Evolutionary conservation across 2,888 invertebrate species (phyloP), one percentile per base, ranked within the genome.

Genomic region (Pammene aurita): DNA sequence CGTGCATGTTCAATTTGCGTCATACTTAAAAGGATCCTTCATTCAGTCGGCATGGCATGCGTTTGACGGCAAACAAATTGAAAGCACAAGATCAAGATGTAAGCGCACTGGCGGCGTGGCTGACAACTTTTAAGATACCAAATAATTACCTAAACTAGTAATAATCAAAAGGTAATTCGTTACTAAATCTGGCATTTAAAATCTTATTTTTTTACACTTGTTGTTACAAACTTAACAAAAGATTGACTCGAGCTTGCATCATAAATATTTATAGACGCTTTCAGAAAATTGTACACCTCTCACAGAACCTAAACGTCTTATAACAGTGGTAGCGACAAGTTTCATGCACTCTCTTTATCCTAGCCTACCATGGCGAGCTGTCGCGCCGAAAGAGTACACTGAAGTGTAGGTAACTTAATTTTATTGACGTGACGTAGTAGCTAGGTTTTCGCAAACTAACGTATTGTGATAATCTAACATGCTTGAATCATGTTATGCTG

Each of bases 381-480:
- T 38, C n/a, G 38, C 42, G 52, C 44, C 68, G 50, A 58, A 68
- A 68, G 57, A 63, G 26, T 35, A 52, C 55, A 42, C 54, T 26
- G 48, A 60, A 63, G 48, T 63, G 66, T 60, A 50, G 26, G 26
- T 50, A 48, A 61, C 41, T 66, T 61, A 48, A 66, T 70, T 70
- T 56, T 66, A 70, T 66, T 50, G 68, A 68, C 58, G 63, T 52
- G 68, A 58, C 44, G 68, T 68, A 64, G 68, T 68, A n/a, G n/a
- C n/a, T n/a, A 68, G 63, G 63, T 68, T 64, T 68, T 68, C 68
- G 26, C 63, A 52, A 34, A 38, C 52, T 44, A 41, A 57, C 14
- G 14, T 52, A 26, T 13, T 5, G 26, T 50, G 10, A 50, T 50
- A 11, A 50, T 18, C 13, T 18, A 10, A 50, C 50, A 26, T 2